These are phyloP conservation scores for Enteromius viviparus DNA, from an alignment of 2,797 vertebrate species.

Conservation along the genomic window DNA sequence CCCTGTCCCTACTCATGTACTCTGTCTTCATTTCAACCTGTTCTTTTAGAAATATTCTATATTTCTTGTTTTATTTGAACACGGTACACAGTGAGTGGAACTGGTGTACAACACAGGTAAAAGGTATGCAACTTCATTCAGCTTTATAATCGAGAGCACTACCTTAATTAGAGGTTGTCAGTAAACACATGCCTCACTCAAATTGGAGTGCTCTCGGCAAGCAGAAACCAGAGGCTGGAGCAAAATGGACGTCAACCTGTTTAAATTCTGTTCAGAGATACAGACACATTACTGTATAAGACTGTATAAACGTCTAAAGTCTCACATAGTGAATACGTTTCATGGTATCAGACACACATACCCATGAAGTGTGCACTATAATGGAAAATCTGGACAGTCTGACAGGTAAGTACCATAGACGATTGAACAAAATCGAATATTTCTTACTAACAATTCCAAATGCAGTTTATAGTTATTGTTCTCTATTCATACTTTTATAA, in stretches of 20 bases:
- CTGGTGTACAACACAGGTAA: slow-evolving; percentile 52
- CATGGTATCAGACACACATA: background rate
- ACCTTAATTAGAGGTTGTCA: slow-evolving; percentile 18
- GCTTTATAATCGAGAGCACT: slow-evolving; percentile 16
- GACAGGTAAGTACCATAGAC: slow-evolving; percentile 56
- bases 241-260: slow-evolving; percentile 7
- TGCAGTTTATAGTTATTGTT: slow-evolving; percentile 12
- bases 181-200: slow-evolving; percentile 31
- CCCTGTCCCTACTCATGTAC: slow-evolving; percentile 71
- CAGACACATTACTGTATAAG: background rate
- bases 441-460: slow-evolving; percentile 27
- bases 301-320: slow-evolving; percentile 12
- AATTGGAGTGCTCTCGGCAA: slow-evolving; percentile 19
- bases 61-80: slow-evolving; percentile 30
- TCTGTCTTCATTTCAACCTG: slow-evolving; percentile 65
- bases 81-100: slow-evolving; percentile 47
- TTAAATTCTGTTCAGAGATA: slow-evolving; percentile 14
- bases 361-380: slow-evolving; percentile 30
- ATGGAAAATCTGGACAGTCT: slow-evolving; percentile 40
- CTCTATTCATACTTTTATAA: slow-evolving; percentile 49
- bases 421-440: slow-evolving; percentile 37
- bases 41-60: slow-evolving; percentile 29
- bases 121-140: slow-evolving; percentile 45
- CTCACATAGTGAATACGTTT: slow-evolving; percentile 43
- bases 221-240: slow-evolving; percentile 5